Evolutionary conservation across 1,140 invertebrate genomes (phyloP).

Genomic region (Hylaeus anthracinus): DNA sequence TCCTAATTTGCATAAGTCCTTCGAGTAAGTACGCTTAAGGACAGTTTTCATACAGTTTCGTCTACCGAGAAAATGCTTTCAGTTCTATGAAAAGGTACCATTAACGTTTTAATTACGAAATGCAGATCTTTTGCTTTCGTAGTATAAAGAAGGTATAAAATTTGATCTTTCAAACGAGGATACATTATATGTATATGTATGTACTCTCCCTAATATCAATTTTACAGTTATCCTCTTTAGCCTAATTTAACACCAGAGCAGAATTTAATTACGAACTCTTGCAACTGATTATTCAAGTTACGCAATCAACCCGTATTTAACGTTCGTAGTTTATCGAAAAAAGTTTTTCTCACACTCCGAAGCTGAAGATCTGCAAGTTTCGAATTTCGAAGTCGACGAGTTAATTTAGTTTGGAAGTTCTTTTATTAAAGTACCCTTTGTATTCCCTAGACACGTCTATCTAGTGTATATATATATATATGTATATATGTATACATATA

Average conservation of each 20-base stretch:
- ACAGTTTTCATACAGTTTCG: not conserved
- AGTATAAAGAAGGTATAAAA: not conserved
- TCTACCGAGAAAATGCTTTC: not conserved
- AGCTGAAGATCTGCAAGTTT: not conserved
- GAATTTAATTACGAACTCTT: constrained; percentile 34
- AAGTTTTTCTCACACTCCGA: constrained; percentile 20
- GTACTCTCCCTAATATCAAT: not conserved
- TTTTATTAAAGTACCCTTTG: constrained; percentile 8
- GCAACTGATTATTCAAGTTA: constrained; percentile 25
- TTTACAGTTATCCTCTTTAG: not conserved
- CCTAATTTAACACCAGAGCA: not conserved
- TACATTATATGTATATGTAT: not conserved
- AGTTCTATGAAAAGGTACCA: not conserved
- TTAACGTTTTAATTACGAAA: not conserved
- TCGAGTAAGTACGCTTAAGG: not conserved
- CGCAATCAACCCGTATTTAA: constrained; percentile 16
- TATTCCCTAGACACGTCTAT: not conserved
- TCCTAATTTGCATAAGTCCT: not conserved
- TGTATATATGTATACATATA: not conserved
- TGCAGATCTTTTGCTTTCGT: not conserved
- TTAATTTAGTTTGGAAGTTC: constrained; percentile 25
- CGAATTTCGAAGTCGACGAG: constrained; percentile 10
- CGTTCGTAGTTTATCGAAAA: constrained; percentile 19
- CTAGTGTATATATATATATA: constrained; percentile 7
- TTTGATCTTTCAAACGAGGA: not conserved